Evolutionary conservation across 2,888 invertebrate species (phyloP), one percentile per base, ranked within the genome.

Genomic region (Ormia ochracea): DNA sequence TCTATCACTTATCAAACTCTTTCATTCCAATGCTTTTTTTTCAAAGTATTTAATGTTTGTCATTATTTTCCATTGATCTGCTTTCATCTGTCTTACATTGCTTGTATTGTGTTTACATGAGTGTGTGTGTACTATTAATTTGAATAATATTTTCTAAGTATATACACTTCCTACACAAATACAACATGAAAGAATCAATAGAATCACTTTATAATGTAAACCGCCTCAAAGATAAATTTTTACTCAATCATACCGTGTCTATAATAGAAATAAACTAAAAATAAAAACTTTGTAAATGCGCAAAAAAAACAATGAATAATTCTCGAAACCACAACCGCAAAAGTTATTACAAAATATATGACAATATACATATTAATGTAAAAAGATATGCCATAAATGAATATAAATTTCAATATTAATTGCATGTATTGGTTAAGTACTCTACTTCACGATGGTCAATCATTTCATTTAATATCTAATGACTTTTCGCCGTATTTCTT

Each of bases 141-240:
- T 10, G 12, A 33, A 43, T 43, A 23, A 36, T 12, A 4, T 33
- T 19, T 61, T 59, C 21, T 54, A 43, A 59, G n/a, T n/a, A n/a
- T n/a, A 45, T 33, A 36, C 23, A 45, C 41, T 72, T 73, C 76
- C 80, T 48, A 80, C 80, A 73, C 65, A 68, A 36, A 17, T 19
- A 33, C 48, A 58, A 41, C 28, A 56, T 45, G 23, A 59, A 45
- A 26, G 38, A 33, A 41, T 23, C 41, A 10, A 59, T 56, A 26
- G 38, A 33, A 41, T 23, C 41, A 10, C 45, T 66, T 21, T 58
- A 65, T 28, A 73, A 63, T 61, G 21, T 59, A 80, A 72, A 72
- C 68, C 80, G 80, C 76, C 66, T 59, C 74, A 80, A 76, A 75
- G 75, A 70, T 76, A 63, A 80, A 80, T 80, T 68, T 68, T 68